Evolutionary conservation across 2,113 vertebrate species (phyloP), one percentile per base, ranked within the genome.

Genomic region (Callipepla californica): DNA sequence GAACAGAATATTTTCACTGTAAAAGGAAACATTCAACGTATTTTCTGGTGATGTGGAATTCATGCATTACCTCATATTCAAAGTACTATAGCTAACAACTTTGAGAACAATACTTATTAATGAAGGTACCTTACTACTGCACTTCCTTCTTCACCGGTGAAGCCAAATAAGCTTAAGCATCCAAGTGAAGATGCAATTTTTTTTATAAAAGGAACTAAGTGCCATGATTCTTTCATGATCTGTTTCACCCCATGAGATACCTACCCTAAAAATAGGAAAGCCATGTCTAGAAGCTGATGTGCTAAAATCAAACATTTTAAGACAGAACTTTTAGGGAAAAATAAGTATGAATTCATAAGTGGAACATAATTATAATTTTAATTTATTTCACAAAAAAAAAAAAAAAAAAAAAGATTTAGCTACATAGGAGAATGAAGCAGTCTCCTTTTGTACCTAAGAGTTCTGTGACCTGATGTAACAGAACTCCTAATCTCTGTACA

Each of bases 211-310:
- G 40, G 40, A 40, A 40, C 40, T 40, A 32, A 99, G 97, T 9
- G 98, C 98, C 3, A 93, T 98, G 38, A 99, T 97, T 12, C 99
- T 98, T 9, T 99, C 99, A 42, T 99, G 99, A 92, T 99, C 99
- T 14, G 99, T 99, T 83, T 99, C 98, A 88, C 99, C 99, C 99
- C 99, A 99, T 1, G 99, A 99, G 67, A 99, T 96, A 95, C 98
- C 98, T 90, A 99, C 99, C 99, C 99, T 96, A 90, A 92, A 32
- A 77, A 45, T 13, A 68, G 95, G 89, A 79, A 89, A 30, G 34
- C 3, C 50, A 85, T 17, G 73, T 68, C 47, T 8, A 83, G 88
- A 87, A 85, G 44, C 55, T 63, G 76, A 57, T 94, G 44, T 21
- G 70, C 55, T 69, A 32, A 38, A 65, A 87, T 28, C 26, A 12